phyloP scores from a whole-genome alignment of 2,888 invertebrate genomes.

The Paralinhomoeus sp. region DNA sequence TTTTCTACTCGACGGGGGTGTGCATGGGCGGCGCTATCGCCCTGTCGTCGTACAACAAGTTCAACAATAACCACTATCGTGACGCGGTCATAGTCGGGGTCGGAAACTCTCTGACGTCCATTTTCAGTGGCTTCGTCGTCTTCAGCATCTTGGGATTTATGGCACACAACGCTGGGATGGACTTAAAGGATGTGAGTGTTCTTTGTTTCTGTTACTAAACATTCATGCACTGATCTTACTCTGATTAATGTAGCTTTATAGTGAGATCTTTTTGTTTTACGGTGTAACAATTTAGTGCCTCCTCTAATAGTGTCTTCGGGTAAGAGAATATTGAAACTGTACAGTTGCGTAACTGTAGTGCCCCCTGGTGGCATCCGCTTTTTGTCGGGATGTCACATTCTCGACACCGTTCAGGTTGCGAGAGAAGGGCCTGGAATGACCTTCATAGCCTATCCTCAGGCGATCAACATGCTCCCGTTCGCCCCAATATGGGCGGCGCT shows the following conservation, averaged over 20 bases:
- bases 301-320: no score
- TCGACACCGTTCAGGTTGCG: conserved; percentile 4
- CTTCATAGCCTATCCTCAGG: conserved; percentile 7
- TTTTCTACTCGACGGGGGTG: conserved; percentile 8
- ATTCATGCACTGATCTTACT: no score
- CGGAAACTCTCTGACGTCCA: conserved; percentile 7
- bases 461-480: conserved; percentile 5
- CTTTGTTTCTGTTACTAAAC: no score
- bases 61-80: conserved; percentile 4
- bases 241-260: no score
- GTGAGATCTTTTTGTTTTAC: no score
- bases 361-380: no score
- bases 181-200: conserved; percentile 4
- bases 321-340: no score
- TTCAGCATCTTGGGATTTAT: conserved; percentile 8
- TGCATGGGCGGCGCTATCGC: conserved; percentile 7
- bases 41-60: conserved; percentile 6
- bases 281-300: no score
- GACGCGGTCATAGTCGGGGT: conserved; percentile 7
- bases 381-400: no score
- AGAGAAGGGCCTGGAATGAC: conserved; percentile 7
- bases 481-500: conserved; percentile 6
- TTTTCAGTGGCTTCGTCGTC: conserved; percentile 7
- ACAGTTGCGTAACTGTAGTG: no score
- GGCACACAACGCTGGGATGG: conserved; percentile 4